Base-by-base conservation (phyloP, 2,113 vertebrate genomes). In the Sphyrna mokarran region DNA sequence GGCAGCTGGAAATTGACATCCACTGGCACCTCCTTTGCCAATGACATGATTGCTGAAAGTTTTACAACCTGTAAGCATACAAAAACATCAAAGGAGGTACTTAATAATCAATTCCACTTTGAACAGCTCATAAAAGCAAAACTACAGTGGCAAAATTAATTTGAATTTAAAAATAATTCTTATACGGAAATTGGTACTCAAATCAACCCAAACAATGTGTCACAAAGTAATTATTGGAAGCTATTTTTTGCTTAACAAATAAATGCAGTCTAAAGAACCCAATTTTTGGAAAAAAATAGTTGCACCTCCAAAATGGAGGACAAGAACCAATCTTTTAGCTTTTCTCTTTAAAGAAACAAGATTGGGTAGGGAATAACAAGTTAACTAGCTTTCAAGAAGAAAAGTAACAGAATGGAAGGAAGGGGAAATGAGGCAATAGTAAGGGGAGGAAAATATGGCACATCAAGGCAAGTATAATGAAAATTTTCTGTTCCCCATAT, bases 1-100 rank as follows among this genome's bases (percentile, higher is more conserved):
- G 99, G 99, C 97, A 99, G 97, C 97, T 99, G 99, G 97, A 99
- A 99, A 97, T 99, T 99, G 97, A 99, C 99, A 97, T 99, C 99
- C 96, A 99, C 98, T 54, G 99, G 99, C 96, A 99, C 99, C 97
- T 99, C 98, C 96, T 99, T 99, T 63, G 99, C 99, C 97, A 99
- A 97, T 0, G 94, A 99, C 90, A 99, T 98, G 83, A 99, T 99
- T 97, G 99, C 99, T 96, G 99, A 99, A 95, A 99, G 99, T 96
- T 99, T 99, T 94, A 99, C 99, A 96, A 99, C 99, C 99, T 99
- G 97, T 3, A 97, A 96, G 96, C 96, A 48, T 29, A 97, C 96
- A 96, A 96, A 96, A 96, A 0, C 37, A 72, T 37, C 43, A 7
- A 11, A 94, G 23, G 66, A 43, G 37, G 26, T 3, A 70, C 10